These are phyloP conservation scores for Stratiomys singularior DNA, from an alignment of 2,888 invertebrate species.

Conservation along the genomic window DNA sequence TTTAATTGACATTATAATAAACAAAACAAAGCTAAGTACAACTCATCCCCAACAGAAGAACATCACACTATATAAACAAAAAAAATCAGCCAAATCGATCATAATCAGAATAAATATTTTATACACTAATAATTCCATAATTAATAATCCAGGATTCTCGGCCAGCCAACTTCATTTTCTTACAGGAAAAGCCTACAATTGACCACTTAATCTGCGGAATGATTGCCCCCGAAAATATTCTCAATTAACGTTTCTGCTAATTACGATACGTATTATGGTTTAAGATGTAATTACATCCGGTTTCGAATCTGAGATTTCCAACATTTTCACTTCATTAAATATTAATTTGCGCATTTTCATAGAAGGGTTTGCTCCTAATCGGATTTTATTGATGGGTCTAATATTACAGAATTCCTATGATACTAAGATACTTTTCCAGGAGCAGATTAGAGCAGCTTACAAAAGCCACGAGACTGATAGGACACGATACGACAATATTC, in stretches of 20 bases:
- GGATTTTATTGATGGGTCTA: constrained; percentile 5
- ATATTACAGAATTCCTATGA: neutral
- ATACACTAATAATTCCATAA: neutral
- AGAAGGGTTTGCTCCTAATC: constrained; percentile 20
- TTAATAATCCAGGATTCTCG: neutral
- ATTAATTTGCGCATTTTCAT: constrained; percentile 21
- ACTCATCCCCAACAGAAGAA: too few species aligned
- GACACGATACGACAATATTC: neutral
- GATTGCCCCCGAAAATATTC: too few species aligned
- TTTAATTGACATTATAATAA: too few species aligned
- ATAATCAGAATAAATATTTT: neutral
- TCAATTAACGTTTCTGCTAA: too few species aligned
- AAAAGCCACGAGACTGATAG: neutral
- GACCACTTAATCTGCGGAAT: too few species aligned
- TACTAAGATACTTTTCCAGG: neutral
- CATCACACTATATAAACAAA: too few species aligned
- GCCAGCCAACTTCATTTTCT: too few species aligned
- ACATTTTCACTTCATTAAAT: constrained; percentile 32
- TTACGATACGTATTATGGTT: too few species aligned
- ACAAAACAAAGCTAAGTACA: too few species aligned
- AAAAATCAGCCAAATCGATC: neutral
- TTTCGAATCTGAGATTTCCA: neutral
- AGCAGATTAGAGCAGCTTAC: neutral
- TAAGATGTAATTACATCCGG: too few species aligned
- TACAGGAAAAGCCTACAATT: too few species aligned